phyloP scores from a whole-genome alignment of 2,797 vertebrate species.

The Chromobotia macracanthus region DNA sequence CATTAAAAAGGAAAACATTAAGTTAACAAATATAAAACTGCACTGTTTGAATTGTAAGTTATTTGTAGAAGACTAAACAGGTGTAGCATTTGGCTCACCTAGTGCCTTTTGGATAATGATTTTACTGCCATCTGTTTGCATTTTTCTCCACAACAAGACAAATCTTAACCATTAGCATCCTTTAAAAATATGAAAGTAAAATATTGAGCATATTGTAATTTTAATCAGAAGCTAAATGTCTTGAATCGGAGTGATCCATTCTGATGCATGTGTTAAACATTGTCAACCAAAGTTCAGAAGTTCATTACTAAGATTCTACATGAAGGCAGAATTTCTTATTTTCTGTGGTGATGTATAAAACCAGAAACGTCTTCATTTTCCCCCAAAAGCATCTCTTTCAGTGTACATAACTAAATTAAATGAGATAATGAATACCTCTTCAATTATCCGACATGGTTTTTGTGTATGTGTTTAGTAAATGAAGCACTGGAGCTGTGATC shows the following conservation, averaged over 20 bases:
- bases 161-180: slow-evolving; percentile 73
- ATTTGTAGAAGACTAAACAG: slow-evolving; percentile 97
- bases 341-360: slow-evolving; percentile 48
- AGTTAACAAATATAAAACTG: slow-evolving; percentile 98
- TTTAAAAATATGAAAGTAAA: slow-evolving; percentile 55
- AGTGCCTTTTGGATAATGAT: slow-evolving; percentile 93
- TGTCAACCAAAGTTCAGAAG: slow-evolving; percentile 73
- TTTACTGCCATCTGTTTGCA: slow-evolving; percentile 88
- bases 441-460: slow-evolving; percentile 88
- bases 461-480: slow-evolving; percentile 89
- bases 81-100: slow-evolving; percentile 89
- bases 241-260: slow-evolving; percentile 65
- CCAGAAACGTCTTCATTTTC: slow-evolving; percentile 66
- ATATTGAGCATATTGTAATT: slow-evolving; percentile 69
- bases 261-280: slow-evolving; percentile 76
- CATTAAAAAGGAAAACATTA: slow-evolving; percentile 89
- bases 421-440: slow-evolving; percentile 91
- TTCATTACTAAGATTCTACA: slow-evolving; percentile 71
- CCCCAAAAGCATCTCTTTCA: slow-evolving; percentile 57
- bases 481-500: slow-evolving; percentile 99
- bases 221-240: slow-evolving; percentile 70
- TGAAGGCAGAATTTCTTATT: slow-evolving; percentile 16
- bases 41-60: slow-evolving; percentile 99
- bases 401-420: slow-evolving; percentile 75
- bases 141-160: slow-evolving; percentile 70